These are phyloP conservation scores for Agrenia bidenticulata DNA, from an alignment of 2,888 invertebrate genomes.

Conservation along the genomic window DNA sequence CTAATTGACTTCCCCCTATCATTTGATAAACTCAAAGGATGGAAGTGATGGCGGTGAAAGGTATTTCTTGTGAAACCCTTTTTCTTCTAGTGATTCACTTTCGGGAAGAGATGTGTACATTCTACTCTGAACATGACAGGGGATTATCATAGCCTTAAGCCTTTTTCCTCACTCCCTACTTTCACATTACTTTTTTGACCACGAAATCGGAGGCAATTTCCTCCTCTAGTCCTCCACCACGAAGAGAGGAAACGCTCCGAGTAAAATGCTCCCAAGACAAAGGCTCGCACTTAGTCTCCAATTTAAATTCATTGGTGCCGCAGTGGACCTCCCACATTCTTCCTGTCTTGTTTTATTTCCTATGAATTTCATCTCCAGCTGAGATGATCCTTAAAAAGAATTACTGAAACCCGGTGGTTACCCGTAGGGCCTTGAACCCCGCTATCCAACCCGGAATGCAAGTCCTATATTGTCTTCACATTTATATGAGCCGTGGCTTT, in stretches of 20 bases:
- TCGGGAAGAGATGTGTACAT: no score
- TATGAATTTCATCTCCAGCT: background rate
- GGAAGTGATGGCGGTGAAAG: background rate
- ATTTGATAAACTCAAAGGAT: background rate
- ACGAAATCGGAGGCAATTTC: no score
- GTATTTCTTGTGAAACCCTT: conserved; percentile 1
- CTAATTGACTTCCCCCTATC: conserved; percentile 11
- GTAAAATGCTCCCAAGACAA: background rate
- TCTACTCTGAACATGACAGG: conserved; percentile 5
- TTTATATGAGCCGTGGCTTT: no score
- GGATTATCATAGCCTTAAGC: conserved; percentile 7
- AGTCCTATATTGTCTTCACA: no score
- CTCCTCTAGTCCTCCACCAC: background rate
- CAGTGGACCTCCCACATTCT: background rate
- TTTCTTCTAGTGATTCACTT: background rate
- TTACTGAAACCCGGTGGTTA: background rate
- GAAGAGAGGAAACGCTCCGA: background rate
- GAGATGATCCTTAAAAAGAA: background rate
- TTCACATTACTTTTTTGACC: conserved; percentile 1
- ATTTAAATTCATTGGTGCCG: background rate
- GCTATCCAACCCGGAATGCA: no score
- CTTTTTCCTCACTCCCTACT: background rate
- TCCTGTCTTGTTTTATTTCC: conserved; percentile 4
- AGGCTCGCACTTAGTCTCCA: background rate
- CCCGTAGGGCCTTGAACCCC: no score